phyloP scores from a whole-genome alignment of 2,797 vertebrate species.

The Gymnoscopelus braueri region DNA sequence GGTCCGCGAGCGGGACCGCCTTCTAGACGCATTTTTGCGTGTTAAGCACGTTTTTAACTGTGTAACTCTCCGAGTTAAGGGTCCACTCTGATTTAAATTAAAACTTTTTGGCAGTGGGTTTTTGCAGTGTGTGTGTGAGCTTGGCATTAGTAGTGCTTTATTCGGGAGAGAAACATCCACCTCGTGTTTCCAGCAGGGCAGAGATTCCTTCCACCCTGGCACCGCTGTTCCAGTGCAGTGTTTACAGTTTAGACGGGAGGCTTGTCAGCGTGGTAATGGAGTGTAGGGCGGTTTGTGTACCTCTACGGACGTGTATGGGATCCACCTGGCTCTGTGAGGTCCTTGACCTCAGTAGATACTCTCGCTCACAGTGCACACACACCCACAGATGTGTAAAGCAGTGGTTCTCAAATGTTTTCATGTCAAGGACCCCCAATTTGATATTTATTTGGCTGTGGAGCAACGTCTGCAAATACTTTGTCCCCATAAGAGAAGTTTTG shows the following conservation, averaged over 20 bases:
- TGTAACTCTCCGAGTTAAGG: no score
- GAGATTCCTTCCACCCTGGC: neutral
- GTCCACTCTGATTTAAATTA: no score
- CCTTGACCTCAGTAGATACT: slow-evolving; percentile 20
- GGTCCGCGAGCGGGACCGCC: no score
- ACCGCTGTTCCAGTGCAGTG: neutral
- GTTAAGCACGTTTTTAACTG: no score
- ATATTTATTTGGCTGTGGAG: no score
- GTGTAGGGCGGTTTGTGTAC: neutral
- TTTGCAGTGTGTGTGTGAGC: slow-evolving; percentile 8
- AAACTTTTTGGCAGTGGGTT: no score
- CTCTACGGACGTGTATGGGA: neutral
- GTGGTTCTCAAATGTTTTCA: no score
- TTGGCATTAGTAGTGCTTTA: slow-evolving; percentile 7
- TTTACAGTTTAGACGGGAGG: neutral
- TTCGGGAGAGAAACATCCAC: neutral
- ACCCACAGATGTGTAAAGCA: slow-evolving; percentile 8
- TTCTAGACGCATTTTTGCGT: no score
- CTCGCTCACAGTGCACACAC: slow-evolving; percentile 25
- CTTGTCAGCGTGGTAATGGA: neutral
- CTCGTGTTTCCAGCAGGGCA: neutral
- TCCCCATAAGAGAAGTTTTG: no score
- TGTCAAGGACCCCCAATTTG: no score
- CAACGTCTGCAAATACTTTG: no score
- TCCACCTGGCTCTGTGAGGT: slow-evolving; percentile 25